Evolutionary conservation across 2,797 vertebrate genomes (phyloP), one percentile per base, ranked within the genome.

Genomic region (Dendrocincla fuliginosa): DNA sequence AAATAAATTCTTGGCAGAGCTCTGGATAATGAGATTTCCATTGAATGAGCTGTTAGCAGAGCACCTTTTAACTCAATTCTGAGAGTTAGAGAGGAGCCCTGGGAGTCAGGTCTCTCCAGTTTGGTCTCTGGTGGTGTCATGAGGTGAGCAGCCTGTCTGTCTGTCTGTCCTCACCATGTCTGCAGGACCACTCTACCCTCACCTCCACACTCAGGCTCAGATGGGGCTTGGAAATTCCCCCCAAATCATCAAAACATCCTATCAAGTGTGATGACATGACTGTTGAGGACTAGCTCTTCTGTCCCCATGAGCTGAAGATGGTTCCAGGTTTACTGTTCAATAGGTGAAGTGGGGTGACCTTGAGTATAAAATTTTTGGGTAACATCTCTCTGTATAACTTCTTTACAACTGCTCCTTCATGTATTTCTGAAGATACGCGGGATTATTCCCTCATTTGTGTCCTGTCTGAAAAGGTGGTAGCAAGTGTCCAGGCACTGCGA

Each of bases 41-140:
- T 80, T 94, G 92, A 96, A 85, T 30, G 47, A 73, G 61, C 81
- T 93, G 89, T 96, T 97, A 96, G 93, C 95, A 87, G 94, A 87
- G 76, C 95, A 95, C 78, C 94, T 95, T 93, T 84, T 89, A 82
- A 87, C 87, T 84, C 78, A 17, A 67, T 90, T 95, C 63, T 22
- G 81, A n/a, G 16, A 52, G 60, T 53, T 14, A 47, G 42, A 87
- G 90, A 71, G 53, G 44, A 93, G 73, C 65, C 28, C 69, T 52
- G 79, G 41, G 60, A 80, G 75, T 13, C 0, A 0, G 13, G 41
- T 33, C 46, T 6, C 85, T n/a, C 68, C 53, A 6, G 24, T 32
- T 49, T 24, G 61, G 76, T 16, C 75, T 55, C 39, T 2, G 25
- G 19, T 3, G 11, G 59, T 59, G 68, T 11, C 49, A 6, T 44